These are phyloP conservation scores for Keiferia lycopersicella DNA, from an alignment of 2,888 invertebrate species.

Conservation along the genomic window DNA sequence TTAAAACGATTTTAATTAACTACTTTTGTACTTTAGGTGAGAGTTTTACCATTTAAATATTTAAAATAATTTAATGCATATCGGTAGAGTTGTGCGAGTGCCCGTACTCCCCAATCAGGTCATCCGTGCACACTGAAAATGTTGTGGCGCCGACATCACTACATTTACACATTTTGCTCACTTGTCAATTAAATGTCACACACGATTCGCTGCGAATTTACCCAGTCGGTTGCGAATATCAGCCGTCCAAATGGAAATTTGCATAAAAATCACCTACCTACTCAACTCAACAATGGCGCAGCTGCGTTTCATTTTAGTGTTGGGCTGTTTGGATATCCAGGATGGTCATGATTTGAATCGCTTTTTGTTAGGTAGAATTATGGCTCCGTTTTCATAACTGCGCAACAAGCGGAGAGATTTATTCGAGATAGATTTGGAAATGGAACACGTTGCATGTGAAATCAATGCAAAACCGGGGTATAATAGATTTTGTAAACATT, in stretches of 20 bases:
- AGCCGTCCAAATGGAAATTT: conserved; percentile 72
- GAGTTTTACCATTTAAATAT: conserved; percentile 58
- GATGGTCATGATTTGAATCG: conserved; percentile 29
- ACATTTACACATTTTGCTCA: conserved; percentile 69
- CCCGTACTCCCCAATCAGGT: conserved; percentile 37
- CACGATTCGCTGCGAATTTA: conserved; percentile 71
- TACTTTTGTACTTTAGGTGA: conserved; percentile 48
- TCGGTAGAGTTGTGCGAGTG: conserved; percentile 18
- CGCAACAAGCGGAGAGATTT: conserved; percentile 25
- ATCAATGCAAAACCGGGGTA: conserved; percentile 18
- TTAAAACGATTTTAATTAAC: conserved; percentile 71
- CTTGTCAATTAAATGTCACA: conserved; percentile 77
- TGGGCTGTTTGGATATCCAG: conserved; percentile 29
- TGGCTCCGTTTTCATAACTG: conserved; percentile 26
- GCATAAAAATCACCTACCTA: conserved; percentile 67
- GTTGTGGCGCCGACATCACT: conserved; percentile 58
- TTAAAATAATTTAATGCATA: conserved; percentile 37
- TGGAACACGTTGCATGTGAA: conserved; percentile 20
- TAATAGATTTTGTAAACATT: conserved; percentile 17
- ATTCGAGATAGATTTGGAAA: conserved; percentile 26
- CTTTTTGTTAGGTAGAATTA: conserved; percentile 30
- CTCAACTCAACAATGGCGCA: conserved; percentile 29
- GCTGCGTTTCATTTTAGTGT: conserved; percentile 31
- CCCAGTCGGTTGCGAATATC: conserved; percentile 68
- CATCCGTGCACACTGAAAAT: conserved; percentile 45